Evolutionary conservation across 2,888 invertebrate genomes (phyloP), one percentile per base, ranked within the genome.

Genomic region (Mythimna pallens): DNA sequence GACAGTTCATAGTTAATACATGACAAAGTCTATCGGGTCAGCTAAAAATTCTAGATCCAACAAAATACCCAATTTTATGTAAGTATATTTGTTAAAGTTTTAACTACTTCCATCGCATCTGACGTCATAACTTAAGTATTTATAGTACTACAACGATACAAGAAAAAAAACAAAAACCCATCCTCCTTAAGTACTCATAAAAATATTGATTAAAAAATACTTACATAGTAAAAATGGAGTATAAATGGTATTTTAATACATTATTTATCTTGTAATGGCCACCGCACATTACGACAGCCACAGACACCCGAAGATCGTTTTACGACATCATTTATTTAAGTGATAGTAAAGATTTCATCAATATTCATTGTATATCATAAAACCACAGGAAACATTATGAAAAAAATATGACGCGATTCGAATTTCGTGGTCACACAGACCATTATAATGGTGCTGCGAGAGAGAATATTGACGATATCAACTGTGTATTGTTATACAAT

Each of bases 301-400:
- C 75, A 82, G 61, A 70, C 54, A 70, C 36, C 30, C 54, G 47
- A 67, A 73, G 52, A 71, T 71, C 69, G 55, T 71, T 80, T 76
- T 74, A 85, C 79, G 73, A 83, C 70, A 74, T 65, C 14, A 78
- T 77, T 72, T 74, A 77, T 85, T 81, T 72, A 81, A 83, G 76
- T 79, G 70, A 79, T 73, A 74, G 79, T 77, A 80, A 73, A 80
- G 59, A 73, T 81, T 80, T 83, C 74, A 85, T 85, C 76, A 83
- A 78, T 77, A 80, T 83, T 81, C 77, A 85, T 85, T 85, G 14
- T 47, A 57, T 61, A 78, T 73, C 72, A 76, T 84, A 78, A 86
- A 85, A 84, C 82, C 70, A 78, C 82, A 75, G 84, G 80, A 65
- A 73, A 78, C 69, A 75, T 85, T 74, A 80, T 57, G 61, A 73